phyloP scores from a whole-genome alignment of 2,888 invertebrate genomes.

The Parnassius smintheus region DNA sequence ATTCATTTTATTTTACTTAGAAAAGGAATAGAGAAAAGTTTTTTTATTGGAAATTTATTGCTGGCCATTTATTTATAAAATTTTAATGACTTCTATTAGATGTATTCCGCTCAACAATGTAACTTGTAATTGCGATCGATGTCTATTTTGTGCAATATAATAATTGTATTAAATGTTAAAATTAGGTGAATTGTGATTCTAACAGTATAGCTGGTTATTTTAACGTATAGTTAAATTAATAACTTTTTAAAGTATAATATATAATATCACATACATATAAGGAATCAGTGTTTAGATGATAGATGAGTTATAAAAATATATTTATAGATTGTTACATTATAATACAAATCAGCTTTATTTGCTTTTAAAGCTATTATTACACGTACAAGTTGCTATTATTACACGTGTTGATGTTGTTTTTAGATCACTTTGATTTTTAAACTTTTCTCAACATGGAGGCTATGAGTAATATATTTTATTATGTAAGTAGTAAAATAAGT shows the following conservation, averaged over 20 bases:
- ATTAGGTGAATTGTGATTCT: constrained; percentile 79
- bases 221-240: constrained; percentile 64
- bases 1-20: background rate
- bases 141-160: constrained; percentile 73
- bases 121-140: constrained; percentile 52
- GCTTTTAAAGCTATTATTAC: constrained; percentile 24
- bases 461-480: background rate
- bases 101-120: constrained; percentile 45
- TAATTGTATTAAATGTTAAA: constrained; percentile 60
- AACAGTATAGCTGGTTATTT: constrained; percentile 74
- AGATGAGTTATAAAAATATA: constrained; percentile 58
- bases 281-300: constrained; percentile 69
- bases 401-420: constrained; percentile 18
- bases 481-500: background rate
- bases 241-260: constrained; percentile 67
- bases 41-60: background rate
- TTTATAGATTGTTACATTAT: constrained; percentile 46
- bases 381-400: constrained; percentile 18
- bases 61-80: constrained; percentile 1
- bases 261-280: constrained; percentile 67
- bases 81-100: constrained; percentile 27
- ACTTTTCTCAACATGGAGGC: background rate
- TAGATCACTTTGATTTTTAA: background rate
- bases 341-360: constrained; percentile 15
- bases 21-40: background rate